Evolutionary conservation across 2,888 invertebrate genomes (phyloP), one percentile per base, ranked within the genome.

Genomic region (Sepioteuthis lessoniana): DNA sequence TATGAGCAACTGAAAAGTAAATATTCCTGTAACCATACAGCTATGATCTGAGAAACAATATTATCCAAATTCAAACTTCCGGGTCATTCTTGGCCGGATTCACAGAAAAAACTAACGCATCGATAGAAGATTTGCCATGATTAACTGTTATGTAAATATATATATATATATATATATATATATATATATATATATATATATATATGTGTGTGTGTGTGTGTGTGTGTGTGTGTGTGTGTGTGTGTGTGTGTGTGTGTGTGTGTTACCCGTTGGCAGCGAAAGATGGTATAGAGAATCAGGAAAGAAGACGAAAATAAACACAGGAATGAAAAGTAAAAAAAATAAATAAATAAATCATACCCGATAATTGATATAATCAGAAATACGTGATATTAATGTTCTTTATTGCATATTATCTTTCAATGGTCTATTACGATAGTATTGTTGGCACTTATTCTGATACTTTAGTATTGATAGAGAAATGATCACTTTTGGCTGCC

Each of bases 1-100:
- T 19, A 31, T 76, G 76, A 4, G 76, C n/a, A 31, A 31, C 60
- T 60, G 76, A 50, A 76, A 31, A 5, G 76, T 76, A 31, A 31
- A 5, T 31, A 8, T n/a, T n/a, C 13, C 31, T 31, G 31, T 31
- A 76, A 76, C 31, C 8, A 76, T 10, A 76, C 76, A 76, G 10
- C 76, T 31, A 76, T 76, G 13, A 28, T 31, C n/a, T n/a, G 31
- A 76, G 76, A 76, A 31, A 13, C 1, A 8, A 7, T 76, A n/a
- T 76, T 76, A 76, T 76, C 76, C n/a, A n/a, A 76, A 76, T 76
- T 76, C 76, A 31, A 76, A 76, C 76, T 76, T 76, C 31, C 76
- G 76, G 76, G n/a, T 76, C 76, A n/a, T n/a, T 31, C 31, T 16
- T 8, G 10, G 1, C 31, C 31, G 10, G 76, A 8, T 76, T 76